These are phyloP conservation scores for Ictalurus punctatus DNA, from an alignment of 2,113 vertebrate genomes.

Conservation along the genomic window DNA sequence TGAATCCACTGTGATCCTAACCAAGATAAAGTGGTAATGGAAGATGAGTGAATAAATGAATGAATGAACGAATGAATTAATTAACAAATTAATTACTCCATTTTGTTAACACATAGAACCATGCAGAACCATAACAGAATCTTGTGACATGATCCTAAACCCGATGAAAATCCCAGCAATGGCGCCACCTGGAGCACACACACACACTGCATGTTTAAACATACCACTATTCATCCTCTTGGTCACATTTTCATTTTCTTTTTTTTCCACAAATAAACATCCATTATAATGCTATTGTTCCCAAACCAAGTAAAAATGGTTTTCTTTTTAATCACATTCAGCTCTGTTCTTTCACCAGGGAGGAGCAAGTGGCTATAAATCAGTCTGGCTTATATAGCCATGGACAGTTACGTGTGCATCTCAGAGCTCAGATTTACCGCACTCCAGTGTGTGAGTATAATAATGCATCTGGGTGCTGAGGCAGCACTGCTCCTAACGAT, in stretches of 20 bases:
- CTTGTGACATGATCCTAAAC: neutral
- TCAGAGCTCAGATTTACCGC: slow-evolving; percentile 55
- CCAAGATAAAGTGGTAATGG: neutral
- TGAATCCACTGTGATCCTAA: neutral
- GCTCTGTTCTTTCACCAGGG: slow-evolving; percentile 31
- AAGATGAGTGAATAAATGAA: neutral
- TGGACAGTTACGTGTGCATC: slow-evolving; percentile 55
- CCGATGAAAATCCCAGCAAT: neutral
- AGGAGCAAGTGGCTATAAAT: slow-evolving; percentile 49
- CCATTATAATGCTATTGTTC: neutral
- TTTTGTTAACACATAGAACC: neutral
- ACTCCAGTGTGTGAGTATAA: slow-evolving; percentile 54
- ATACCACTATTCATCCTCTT: neutral
- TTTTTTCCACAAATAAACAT: neutral
- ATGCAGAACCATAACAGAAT: neutral
- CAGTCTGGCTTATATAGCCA: slow-evolving; percentile 42
- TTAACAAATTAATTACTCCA: neutral
- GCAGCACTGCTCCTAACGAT: slow-evolving; percentile 60
- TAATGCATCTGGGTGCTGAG: slow-evolving; percentile 60
- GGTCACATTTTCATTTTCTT: neutral
- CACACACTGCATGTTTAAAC: neutral
- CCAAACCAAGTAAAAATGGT: neutral
- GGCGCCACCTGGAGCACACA: slow-evolving; percentile 1
- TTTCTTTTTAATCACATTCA: slow-evolving; percentile 38
- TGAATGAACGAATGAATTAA: neutral